Base-by-base conservation (phyloP, 2,888 invertebrate species). In the Eupithecia tripunctaria region DNA sequence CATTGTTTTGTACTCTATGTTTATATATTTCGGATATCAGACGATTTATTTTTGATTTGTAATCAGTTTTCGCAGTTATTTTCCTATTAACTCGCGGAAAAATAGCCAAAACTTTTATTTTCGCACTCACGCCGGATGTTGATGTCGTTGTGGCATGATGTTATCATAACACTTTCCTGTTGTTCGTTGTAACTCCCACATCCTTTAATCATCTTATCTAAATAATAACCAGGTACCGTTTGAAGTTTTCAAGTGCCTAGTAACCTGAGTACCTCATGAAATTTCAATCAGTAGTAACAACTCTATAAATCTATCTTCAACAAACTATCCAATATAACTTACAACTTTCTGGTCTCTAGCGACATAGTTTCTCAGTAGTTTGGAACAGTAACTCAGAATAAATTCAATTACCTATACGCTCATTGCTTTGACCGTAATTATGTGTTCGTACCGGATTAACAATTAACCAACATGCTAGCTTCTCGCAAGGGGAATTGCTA, bases 401-500 rank as follows among this genome's bases (percentile, higher is more conserved):
- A 81, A 79, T 81, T 77, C 72, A 79, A 79, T 81, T 81, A 63
- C 62, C 62, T 63, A 78, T 74, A 72, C 76, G 79, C 78, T 77
- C 79, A 78, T 81, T 80, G 80, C 78, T 78, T 80, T 76, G 76
- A 71, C 74, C 79, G 79, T 80, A 82, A 82, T 82, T 81, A 81
- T 82, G 79, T 82, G 79, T 77, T 79, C 77, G 80, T 80, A 80
- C 76, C 71, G 74, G 75, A 80, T 82, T 78, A 79, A 81, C 81
- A 80, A 82, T 82, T 81, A 82, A 80, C 78, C 79, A 80, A 72
- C 73, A 71, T 67, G 77, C 67, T 43, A 51, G 65, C 73, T 74
- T 60, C 72, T 71, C 71, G 69, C 78, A 74, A 73, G 77, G 78
- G 77, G 78, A 78, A 79, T 81, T 75, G 79, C 79, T 78, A 80